A percentile compares a stretch with the other conserved stretches of the same genome.
phyloP scores from a whole-genome alignment of 1,140 invertebrate genomes.

The Cryptotermes secundus region DNA sequence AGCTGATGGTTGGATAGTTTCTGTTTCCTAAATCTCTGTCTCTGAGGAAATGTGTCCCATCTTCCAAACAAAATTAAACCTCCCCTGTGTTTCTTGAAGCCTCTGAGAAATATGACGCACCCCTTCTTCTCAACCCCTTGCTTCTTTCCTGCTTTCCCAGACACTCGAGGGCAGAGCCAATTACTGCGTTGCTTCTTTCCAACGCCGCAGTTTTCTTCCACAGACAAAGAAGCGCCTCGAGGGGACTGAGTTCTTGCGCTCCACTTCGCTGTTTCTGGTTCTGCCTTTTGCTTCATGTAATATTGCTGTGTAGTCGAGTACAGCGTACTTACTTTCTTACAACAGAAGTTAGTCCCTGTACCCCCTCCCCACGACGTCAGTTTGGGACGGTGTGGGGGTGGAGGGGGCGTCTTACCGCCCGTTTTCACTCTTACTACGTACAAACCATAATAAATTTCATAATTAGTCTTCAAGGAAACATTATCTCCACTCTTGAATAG shows the following conservation, averaged over 20 bases:
- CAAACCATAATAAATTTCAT: conserved; percentile 35
- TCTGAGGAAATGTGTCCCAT: neutral
- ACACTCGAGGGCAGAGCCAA: conserved; percentile 15
- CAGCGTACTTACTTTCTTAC: neutral
- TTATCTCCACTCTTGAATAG: conserved; percentile 36
- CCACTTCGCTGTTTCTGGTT: conserved; percentile 13
- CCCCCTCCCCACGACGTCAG: neutral
- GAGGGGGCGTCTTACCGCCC: neutral
- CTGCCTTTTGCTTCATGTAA: conserved; percentile 22
- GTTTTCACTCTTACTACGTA: conserved; percentile 24
- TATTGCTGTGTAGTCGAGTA: conserved; percentile 18
- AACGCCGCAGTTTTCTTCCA: neutral
- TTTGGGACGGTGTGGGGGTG: neutral
- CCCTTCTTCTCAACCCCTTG: neutral
- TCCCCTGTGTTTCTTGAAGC: neutral
- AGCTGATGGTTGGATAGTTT: conserved; percentile 10
- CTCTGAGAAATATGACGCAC: neutral
- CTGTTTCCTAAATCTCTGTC: neutral
- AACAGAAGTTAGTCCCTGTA: neutral
- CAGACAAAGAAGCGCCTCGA: conserved; percentile 12
- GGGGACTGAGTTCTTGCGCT: conserved; percentile 2
- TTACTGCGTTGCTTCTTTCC: conserved; percentile 22
- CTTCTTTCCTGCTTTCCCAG: neutral
- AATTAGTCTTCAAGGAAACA: conserved; percentile 37
- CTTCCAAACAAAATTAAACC: too few relatives aligned